Percentiles rank a stretch among this genome's conserved stretches.
Conservation (phyloP, 2,797 vertebrate genomes). For the Rhabdophis nuchalis region DNA sequence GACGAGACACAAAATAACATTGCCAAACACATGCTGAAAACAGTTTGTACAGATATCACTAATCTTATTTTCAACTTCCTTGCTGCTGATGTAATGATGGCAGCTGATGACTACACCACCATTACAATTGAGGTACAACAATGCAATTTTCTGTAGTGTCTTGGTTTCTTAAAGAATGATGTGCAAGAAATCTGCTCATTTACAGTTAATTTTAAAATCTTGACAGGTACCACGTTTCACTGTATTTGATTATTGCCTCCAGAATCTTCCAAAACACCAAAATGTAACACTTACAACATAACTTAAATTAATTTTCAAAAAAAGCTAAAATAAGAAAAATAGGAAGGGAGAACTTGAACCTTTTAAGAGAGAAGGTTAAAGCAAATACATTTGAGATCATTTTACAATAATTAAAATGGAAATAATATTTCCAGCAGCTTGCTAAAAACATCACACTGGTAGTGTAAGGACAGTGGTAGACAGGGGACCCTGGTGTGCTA, state of each 20-base stretch:
- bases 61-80: conserved; percentile 91
- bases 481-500: not conserved
- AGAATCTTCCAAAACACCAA: not conserved
- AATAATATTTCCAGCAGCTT: not conserved
- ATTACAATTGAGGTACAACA: conserved; percentile 83
- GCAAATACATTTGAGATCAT: not conserved
- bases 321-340: not conserved
- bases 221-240: not conserved
- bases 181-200: not conserved
- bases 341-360: not conserved
- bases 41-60: conserved; percentile 85
- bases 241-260: not conserved
- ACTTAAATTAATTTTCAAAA: not conserved
- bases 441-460: not conserved
- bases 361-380: not conserved
- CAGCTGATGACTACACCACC: conserved; percentile 76
- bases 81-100: conserved; percentile 89
- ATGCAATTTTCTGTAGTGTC: conserved; percentile 5
- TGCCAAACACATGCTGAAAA: conserved; percentile 87
- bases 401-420: not conserved
- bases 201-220: not conserved
- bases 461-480: not conserved
- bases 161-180: not conserved
- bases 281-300: not conserved
- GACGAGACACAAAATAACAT: conserved; percentile 88